These are phyloP conservation scores for Pygmarrhopalites habei DNA, from an alignment of 1,140 invertebrate genomes.

Conservation along the genomic window DNA sequence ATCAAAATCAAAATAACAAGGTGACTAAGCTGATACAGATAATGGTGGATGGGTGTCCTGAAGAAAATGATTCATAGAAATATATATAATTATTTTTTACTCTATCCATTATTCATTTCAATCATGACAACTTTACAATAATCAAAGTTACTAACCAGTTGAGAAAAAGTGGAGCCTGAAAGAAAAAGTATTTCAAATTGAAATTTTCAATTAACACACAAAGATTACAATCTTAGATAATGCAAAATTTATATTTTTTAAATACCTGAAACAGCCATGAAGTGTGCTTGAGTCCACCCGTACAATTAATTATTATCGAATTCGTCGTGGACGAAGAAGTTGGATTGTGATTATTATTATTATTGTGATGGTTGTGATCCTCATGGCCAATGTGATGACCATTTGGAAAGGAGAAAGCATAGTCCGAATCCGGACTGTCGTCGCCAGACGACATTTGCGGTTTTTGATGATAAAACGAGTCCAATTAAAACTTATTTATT, in stretches of 20 bases:
- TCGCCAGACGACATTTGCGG: slow-evolving; percentile 1
- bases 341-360: not conserved
- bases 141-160: too few species aligned
- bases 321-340: not conserved
- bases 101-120: too few species aligned
- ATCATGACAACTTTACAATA: too few species aligned
- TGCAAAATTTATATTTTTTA: too few species aligned
- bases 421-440: not conserved
- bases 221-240: too few species aligned
- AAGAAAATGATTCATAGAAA: not conserved
- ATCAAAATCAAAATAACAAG: slow-evolving; percentile 72
- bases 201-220: too few species aligned
- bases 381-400: not conserved
- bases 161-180: too few species aligned
- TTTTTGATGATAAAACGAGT: too few species aligned
- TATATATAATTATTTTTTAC: too few species aligned
- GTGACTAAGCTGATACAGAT: slow-evolving; percentile 76
- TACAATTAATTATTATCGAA: not conserved
- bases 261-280: slow-evolving; percentile 18
- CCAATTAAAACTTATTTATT: too few species aligned
- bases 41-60: slow-evolving; percentile 55
- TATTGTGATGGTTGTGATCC: not conserved
- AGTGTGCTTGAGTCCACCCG: slow-evolving; percentile 3
- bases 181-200: too few species aligned
- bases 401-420: not conserved